Evolutionary conservation across 2,113 vertebrate species (phyloP).

Genomic region (Rattus norvegicus): GRCr8 NC_086033.1:59574501-59575000

Average conservation of each 20-base stretch:
- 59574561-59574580: too few relatives aligned
- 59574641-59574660: too few relatives aligned
- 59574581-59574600: too few relatives aligned
- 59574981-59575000: background rate
- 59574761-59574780: background rate
- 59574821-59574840: background rate
- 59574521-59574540: too few relatives aligned
- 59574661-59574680: too few relatives aligned
- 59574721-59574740: too few relatives aligned
- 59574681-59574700: too few relatives aligned
- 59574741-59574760: background rate
- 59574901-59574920: background rate
- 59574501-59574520: too few relatives aligned
- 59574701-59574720: too few relatives aligned
- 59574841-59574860: background rate
- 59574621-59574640: too few relatives aligned
- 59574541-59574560: too few relatives aligned
- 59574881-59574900: background rate
- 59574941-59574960: background rate
- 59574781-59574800: background rate
- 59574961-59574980: background rate
- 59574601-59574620: too few relatives aligned
- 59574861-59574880: background rate
- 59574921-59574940: background rate
- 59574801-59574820: background rate